Evolutionary conservation across 2,888 invertebrate genomes (phyloP).

Genomic region (Erannis defoliaria): DNA sequence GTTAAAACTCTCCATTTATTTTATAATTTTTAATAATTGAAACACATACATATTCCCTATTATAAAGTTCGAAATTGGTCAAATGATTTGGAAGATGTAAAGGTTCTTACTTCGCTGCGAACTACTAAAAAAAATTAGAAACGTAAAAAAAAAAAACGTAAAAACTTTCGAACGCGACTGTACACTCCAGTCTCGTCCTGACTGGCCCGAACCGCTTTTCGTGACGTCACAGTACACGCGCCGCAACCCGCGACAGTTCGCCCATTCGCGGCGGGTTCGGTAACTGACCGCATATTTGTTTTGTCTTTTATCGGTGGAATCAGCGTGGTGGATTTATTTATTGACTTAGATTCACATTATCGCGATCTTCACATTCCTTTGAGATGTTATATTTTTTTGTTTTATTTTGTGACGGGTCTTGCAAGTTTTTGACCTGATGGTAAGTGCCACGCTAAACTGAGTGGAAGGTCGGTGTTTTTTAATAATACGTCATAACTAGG

Average conservation of each 20-base stretch:
- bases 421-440: background rate
- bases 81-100: no score
- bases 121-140: no score
- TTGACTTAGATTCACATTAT: constrained; percentile 2
- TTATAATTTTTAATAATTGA: no score
- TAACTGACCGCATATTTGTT: constrained; percentile 43
- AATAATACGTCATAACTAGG: no score
- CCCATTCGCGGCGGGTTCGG: constrained; percentile 31
- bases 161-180: constrained; percentile 19
- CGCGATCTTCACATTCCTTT: background rate
- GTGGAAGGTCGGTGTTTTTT: no score
- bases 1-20: no score
- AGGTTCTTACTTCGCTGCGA: no score
- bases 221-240: constrained; percentile 43
- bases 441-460: no score
- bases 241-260: constrained; percentile 34
- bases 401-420: background rate
- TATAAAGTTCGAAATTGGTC: no score
- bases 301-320: constrained; percentile 22
- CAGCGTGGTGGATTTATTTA: constrained; percentile 15
- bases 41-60: no score
- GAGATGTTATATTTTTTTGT: background rate
- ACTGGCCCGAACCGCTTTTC: constrained; percentile 69
- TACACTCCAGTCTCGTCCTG: constrained; percentile 30
- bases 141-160: no score